phyloP scores from a whole-genome alignment of 2,888 invertebrate species.

The Stratiomys singularior region DNA sequence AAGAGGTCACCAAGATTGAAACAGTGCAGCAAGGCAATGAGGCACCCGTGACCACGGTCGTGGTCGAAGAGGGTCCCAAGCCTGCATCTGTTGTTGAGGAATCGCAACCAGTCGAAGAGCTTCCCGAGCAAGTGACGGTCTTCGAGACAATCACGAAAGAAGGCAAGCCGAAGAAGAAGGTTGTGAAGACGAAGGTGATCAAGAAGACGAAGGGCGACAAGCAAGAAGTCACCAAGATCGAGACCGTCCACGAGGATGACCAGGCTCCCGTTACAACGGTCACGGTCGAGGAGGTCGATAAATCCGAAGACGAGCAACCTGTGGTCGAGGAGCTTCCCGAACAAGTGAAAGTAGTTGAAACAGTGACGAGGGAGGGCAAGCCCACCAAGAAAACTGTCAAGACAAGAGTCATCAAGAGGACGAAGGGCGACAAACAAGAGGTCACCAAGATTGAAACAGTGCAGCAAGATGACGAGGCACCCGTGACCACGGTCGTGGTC shows the following conservation, averaged over 20 bases:
- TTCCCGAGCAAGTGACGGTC: conserved; percentile 56
- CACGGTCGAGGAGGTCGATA: conserved; percentile 53
- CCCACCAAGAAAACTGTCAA: conserved; percentile 59
- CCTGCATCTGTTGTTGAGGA: conserved; percentile 50
- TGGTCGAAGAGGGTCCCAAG: conserved; percentile 56
- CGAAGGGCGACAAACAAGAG: conserved; percentile 61
- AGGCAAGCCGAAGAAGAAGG: conserved; percentile 59
- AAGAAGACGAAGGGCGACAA: conserved; percentile 54
- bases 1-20: conserved; percentile 61
- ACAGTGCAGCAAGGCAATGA: conserved; percentile 64
- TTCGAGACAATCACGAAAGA: conserved; percentile 59
- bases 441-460: conserved; percentile 63
- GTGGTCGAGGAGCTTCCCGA: conserved; percentile 52
- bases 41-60: conserved; percentile 61
- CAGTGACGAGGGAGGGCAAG: conserved; percentile 54
- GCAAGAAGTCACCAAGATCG: conserved; percentile 61
- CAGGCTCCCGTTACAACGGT: conserved; percentile 56
- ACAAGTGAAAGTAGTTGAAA: conserved; percentile 58
- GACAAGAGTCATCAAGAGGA: conserved; percentile 60
- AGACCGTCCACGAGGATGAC: conserved; percentile 55
- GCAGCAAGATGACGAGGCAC: conserved; percentile 62
- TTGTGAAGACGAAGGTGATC: conserved; percentile 55
- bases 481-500: conserved; percentile 58
- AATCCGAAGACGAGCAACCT: conserved; percentile 46
- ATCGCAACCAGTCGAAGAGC: conserved; percentile 56